A percentile compares a stretch with the other conserved stretches of the same genome.
phyloP scores from a whole-genome alignment of 2,797 vertebrate species.

The Micrastur ruficollis region DNA sequence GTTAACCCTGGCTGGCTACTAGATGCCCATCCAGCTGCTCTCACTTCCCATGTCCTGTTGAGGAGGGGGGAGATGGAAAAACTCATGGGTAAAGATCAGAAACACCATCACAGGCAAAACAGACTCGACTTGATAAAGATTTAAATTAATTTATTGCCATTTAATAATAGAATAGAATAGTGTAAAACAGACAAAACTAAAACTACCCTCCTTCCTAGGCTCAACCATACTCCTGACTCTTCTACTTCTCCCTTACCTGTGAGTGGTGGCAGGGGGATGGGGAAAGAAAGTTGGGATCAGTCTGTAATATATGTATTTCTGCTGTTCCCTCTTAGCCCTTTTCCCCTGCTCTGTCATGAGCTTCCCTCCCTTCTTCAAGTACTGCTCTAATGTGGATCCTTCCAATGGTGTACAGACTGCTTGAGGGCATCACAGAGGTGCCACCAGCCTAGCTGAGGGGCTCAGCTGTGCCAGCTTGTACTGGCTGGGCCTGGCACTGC shows the following conservation, averaged over 20 bases:
- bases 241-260: not conserved
- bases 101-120: not conserved
- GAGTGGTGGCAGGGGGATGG: too few relatives aligned
- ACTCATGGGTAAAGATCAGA: not conserved
- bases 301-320: rapidly evolving
- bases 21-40: not conserved
- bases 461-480: not conserved
- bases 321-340: not conserved
- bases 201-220: not conserved
- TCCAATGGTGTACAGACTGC: rapidly evolving
- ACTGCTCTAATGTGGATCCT: not conserved
- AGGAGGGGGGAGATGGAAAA: not conserved
- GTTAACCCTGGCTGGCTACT: not conserved
- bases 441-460: not conserved
- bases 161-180: not conserved
- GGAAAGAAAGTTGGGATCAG: rapidly evolving
- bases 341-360: not conserved
- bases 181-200: not conserved
- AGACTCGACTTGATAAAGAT: not conserved
- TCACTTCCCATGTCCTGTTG: not conserved
- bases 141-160: not conserved
- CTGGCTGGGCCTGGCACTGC: too few relatives aligned
- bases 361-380: not conserved
- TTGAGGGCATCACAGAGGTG: not conserved
- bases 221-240: not conserved